Evolutionary conservation across 2,888 invertebrate genomes (phyloP), one percentile per base, ranked within the genome.

Genomic region (Dryomyza anilis): DNA sequence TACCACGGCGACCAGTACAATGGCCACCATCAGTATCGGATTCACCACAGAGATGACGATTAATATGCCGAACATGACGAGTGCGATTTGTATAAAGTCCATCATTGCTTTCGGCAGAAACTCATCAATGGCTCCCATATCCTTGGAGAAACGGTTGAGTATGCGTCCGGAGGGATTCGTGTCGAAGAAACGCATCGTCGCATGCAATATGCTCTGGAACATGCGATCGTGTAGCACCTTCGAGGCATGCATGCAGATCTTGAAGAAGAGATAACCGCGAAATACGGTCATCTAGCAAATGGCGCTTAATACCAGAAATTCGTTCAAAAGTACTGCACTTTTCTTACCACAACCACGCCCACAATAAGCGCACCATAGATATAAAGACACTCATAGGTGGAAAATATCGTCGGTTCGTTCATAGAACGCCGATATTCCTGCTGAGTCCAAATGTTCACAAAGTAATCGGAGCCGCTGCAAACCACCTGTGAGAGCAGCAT

Each of bases 141-240:
- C 92, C 78, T 91, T 92, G 0, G 92, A 89, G 79, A 93, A 92
- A 56, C 92, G 84, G 81, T 92, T 93, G 33, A 93, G 81, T 71
- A 93, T 88, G 60, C 86, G 81, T 10, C 92, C 92, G 66, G 91
- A 89, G 1, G 95, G 91, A 84, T 95, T 96, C 0, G 85, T 87
- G 74, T 95, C 93, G 78, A 96, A 96, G 85, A 96, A 96, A 16
- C 88, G 83, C 87, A 95, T 92, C 0, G 90, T 90, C 0, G 93
- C 89, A 69, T 89, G 85, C 6, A 95, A 84, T 74, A 96, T 87
- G 55, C 90, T 88, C 50, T 86, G 84, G 81, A 96, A 95, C 94
- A 96, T 95, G n/a, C 85, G 85, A 74, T 91, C 89, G 81, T 96
- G 96, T 2, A 96, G 86, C 66, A 86, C 88, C 68, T 87, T 86